phyloP scores from a whole-genome alignment of 2,888 invertebrate genomes.

The Thymelicus acteon region DNA sequence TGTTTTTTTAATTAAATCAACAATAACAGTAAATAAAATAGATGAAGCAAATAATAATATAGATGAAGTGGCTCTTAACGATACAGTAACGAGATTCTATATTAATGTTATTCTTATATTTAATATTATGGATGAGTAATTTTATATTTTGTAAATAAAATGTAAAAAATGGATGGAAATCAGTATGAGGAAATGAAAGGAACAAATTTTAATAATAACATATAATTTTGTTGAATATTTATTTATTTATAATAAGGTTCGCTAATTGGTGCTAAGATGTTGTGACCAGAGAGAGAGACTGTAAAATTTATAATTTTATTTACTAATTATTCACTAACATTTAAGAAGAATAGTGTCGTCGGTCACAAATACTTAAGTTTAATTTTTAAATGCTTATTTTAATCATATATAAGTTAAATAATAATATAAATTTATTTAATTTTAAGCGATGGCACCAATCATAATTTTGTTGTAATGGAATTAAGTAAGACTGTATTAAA shows the following conservation, averaged over 20 bases:
- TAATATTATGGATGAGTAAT: neutral
- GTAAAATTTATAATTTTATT: neutral
- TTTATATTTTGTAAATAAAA: neutral
- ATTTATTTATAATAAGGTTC: neutral
- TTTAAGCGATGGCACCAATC: neutral
- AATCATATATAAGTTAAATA: neutral
- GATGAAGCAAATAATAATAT: neutral
- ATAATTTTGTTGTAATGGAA: neutral
- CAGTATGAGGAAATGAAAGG: no score
- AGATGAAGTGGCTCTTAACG: constrained; percentile 18
- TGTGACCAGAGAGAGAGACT: constrained; percentile 2
- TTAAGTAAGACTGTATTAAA: neutral
- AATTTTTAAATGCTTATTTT: neutral
- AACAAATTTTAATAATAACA: no score
- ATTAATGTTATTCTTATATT: constrained; percentile 34
- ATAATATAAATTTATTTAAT: neutral
- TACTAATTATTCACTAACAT: neutral
- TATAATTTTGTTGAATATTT: neutral
- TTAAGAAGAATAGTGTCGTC: neutral
- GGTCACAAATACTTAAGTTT: neutral
- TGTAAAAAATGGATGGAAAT: neutral
- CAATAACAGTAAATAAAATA: neutral
- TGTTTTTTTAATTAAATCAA: neutral
- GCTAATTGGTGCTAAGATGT: constrained; percentile 7
- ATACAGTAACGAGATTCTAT: neutral